phyloP scores from a whole-genome alignment of 2,888 invertebrate genomes.

The Sinopyrophorus schimmeli region DNA sequence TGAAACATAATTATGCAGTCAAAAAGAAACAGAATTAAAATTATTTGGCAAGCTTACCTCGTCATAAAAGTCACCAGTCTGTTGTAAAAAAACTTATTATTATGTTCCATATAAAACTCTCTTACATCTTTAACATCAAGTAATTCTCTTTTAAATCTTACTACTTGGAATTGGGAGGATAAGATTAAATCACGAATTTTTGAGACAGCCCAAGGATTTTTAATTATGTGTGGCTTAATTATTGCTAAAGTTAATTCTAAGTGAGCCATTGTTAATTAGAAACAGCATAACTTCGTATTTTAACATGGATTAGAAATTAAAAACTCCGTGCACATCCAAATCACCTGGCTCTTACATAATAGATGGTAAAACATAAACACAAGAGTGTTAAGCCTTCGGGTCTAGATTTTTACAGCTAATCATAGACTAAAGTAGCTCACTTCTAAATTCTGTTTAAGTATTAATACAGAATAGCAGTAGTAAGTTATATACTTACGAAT shows the following conservation, averaged over 20 bases:
- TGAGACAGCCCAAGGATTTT: slow-evolving; percentile 72
- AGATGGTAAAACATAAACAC: too few species aligned
- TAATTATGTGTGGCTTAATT: slow-evolving; percentile 83
- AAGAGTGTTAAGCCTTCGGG: too few species aligned
- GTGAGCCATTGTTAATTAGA: slow-evolving; percentile 11
- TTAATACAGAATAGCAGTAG: too few species aligned
- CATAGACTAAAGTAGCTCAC: too few species aligned
- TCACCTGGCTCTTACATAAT: too few species aligned
- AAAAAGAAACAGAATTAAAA: slow-evolving; percentile 3
- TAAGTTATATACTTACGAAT: too few species aligned
- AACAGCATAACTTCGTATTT: too few species aligned
- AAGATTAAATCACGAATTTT: slow-evolving; percentile 70
- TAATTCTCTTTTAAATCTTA: slow-evolving; percentile 67
- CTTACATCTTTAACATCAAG: slow-evolving; percentile 68
- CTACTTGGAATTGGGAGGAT: slow-evolving; percentile 70
- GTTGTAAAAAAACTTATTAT: slow-evolving; percentile 80
- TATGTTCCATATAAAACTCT: slow-evolving; percentile 82
- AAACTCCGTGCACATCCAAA: too few species aligned
- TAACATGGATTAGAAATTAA: too few species aligned
- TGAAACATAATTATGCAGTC: slow-evolving; percentile 54
- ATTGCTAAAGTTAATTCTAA: slow-evolving; percentile 81
- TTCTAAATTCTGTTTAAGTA: too few species aligned
- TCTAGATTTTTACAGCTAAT: too few species aligned
- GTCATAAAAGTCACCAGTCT: slow-evolving; percentile 80
- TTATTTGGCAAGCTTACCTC: slow-evolving; percentile 59